Evolutionary conservation across 2,888 invertebrate genomes (phyloP), one percentile per base, ranked within the genome.

Genomic region (Drosophila tanythrix): DNA sequence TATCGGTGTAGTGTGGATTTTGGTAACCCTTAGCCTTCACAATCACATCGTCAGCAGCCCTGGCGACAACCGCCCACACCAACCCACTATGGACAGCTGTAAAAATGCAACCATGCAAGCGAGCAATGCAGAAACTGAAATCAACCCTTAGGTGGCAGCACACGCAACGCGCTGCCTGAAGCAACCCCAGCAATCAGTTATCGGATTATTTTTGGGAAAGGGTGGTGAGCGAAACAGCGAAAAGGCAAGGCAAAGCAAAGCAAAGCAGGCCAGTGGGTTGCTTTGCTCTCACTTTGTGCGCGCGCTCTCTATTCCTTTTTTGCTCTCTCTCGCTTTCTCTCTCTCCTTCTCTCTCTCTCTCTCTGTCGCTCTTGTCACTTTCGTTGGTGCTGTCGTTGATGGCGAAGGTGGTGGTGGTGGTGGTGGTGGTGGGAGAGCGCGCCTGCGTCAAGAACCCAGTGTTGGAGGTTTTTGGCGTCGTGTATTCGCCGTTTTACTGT

Each of bases 381-480:
- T 53, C 61, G 36, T 51, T 68, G 27, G n/a, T 55, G 25, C 50
- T 52, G 51, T 56, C 61, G 63, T 48, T 53, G 81, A 29, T 0
- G 38, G n/a, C 27, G 56, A 38, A 27, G 29, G 55, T 55, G 36
- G 63, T 67, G 82, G 82, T 21, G 21, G 21, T 74, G 81, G 67
- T 66, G 64, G 55, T 65, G 75, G 75, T 71, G 81, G 64, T 63
- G 61, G 55, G 65, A 62, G 74, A 83, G 82, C 81, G 80, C 83
- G 88, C 79, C 57, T 65, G 76, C 72, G 81, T 62, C 63, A 62
- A 82, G 79, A 87, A 83, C 74, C 63, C 61, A 68, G 64, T 66
- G 72, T 33, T 58, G 75, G 75, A 46, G 69, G 69, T 38, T 70
- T 46, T 46, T 46, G 31, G 58, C 65, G 65, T 65, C 72, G 64